Conservation (phyloP, 2,797 vertebrate genomes). For the Mionectes olivaceus region DNA sequence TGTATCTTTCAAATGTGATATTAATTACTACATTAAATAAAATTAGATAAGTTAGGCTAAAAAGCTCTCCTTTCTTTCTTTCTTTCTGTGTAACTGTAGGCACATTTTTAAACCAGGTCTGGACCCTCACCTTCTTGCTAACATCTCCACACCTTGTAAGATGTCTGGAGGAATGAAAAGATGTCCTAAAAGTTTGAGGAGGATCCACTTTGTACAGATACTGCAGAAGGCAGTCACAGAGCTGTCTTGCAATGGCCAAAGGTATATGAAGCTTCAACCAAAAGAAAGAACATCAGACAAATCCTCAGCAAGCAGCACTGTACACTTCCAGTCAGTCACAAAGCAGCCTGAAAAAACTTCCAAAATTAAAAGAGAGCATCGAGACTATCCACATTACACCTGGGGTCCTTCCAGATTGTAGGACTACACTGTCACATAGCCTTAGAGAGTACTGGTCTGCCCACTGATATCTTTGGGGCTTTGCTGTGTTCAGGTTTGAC, state of each 20-base stretch:
- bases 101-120: background rate
- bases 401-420: background rate
- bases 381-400: background rate
- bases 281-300: constrained; percentile 19
- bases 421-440: background rate
- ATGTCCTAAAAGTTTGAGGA: constrained; percentile 17
- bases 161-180: constrained; percentile 36
- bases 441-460: background rate
- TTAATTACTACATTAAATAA: background rate
- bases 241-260: constrained; percentile 46
- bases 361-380: background rate
- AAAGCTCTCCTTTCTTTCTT: background rate
- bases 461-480: background rate
- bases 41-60: background rate
- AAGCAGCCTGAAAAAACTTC: constrained; percentile 3
- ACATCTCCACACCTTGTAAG: constrained; percentile 30
- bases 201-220: constrained; percentile 1
- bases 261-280: constrained; percentile 14
- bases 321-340: background rate
- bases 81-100: background rate
- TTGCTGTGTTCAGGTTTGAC: background rate
- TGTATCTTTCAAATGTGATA: background rate
- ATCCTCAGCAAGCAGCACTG: constrained; percentile 24
- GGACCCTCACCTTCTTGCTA: constrained; percentile 25
- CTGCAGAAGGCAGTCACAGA: constrained; percentile 48